A percentile compares a stretch with the other conserved stretches of the same genome.
These are phyloP conservation scores for Leucozona laternaria DNA, from an alignment of 2,888 invertebrate genomes.

Conservation along the genomic window DNA sequence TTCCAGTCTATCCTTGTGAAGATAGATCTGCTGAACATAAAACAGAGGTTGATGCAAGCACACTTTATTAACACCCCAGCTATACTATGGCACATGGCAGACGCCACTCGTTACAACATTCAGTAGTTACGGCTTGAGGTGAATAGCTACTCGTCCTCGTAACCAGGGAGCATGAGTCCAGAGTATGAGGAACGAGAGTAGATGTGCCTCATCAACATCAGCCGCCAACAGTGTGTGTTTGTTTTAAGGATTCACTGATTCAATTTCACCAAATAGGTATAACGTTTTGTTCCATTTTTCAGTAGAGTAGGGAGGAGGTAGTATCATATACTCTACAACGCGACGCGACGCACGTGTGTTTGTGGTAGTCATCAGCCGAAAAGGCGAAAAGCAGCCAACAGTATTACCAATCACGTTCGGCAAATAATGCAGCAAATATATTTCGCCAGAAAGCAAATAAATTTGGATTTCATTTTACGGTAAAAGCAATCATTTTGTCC, in stretches of 20 bases:
- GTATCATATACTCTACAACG: constrained; percentile 48
- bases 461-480: constrained; percentile 74
- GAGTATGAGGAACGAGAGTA: background rate
- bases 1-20: constrained; percentile 40
- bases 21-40: background rate
- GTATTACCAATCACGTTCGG: constrained; percentile 74
- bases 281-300: background rate
- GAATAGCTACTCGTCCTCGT: background rate
- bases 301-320: no score
- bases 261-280: constrained; percentile 68
- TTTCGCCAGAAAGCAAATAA: constrained; percentile 75
- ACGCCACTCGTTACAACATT: constrained; percentile 47
- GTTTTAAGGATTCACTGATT: constrained; percentile 73
- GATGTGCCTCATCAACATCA: constrained; percentile 64
- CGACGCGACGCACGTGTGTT: constrained; percentile 29
- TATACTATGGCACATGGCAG: constrained; percentile 3
- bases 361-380: constrained; percentile 44
- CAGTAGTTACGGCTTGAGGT: constrained; percentile 14
- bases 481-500: constrained; percentile 72
- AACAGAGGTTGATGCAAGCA: constrained; percentile 20
- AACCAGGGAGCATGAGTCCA: background rate
- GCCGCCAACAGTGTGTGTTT: constrained; percentile 61
- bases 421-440: constrained; percentile 76
- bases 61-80: background rate
- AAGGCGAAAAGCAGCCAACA: constrained; percentile 68